phyloP scores from a whole-genome alignment of 2,797 vertebrate species.

The Enteromius anoplus region DNA sequence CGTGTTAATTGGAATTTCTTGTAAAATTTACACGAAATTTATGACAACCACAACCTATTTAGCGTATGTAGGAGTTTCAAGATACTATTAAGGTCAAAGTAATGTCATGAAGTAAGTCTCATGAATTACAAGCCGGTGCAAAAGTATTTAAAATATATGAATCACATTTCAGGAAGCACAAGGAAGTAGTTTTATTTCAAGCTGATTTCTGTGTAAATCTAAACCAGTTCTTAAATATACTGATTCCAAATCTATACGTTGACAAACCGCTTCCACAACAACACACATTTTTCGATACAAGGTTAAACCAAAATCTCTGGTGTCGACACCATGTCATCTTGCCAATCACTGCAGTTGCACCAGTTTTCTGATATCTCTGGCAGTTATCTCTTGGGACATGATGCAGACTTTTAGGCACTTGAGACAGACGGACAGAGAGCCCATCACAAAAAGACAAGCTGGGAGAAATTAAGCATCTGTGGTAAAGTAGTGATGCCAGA shows the following conservation, averaged over 20 bases:
- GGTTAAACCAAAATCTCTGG: not conserved
- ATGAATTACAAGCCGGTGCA: not conserved
- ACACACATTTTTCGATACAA: not conserved
- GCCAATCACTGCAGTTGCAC: not conserved
- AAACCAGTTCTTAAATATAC: not conserved
- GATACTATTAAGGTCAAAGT: not conserved
- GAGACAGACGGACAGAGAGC: not conserved
- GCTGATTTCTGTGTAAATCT: not conserved
- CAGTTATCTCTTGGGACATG: not conserved
- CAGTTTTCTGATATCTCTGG: slow-evolving; percentile 1
- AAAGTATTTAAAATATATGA: slow-evolving; percentile 1
- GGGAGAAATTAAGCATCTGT: slow-evolving; percentile 33
- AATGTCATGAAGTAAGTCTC: not conserved
- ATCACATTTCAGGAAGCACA: not conserved
- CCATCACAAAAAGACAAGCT: slow-evolving; percentile 14
- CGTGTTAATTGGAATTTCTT: not conserved
- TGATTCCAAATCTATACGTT: not conserved
- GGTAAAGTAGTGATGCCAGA: slow-evolving; percentile 43
- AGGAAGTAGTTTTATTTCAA: not conserved
- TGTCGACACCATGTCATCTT: not conserved
- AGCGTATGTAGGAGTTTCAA: not conserved
- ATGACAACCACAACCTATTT: not conserved
- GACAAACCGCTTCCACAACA: not conserved
- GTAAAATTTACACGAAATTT: not conserved
- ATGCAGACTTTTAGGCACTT: not conserved